These are phyloP conservation scores for Neostethus bicornis DNA, from an alignment of 2,797 vertebrate genomes.

Conservation along the genomic window DNA sequence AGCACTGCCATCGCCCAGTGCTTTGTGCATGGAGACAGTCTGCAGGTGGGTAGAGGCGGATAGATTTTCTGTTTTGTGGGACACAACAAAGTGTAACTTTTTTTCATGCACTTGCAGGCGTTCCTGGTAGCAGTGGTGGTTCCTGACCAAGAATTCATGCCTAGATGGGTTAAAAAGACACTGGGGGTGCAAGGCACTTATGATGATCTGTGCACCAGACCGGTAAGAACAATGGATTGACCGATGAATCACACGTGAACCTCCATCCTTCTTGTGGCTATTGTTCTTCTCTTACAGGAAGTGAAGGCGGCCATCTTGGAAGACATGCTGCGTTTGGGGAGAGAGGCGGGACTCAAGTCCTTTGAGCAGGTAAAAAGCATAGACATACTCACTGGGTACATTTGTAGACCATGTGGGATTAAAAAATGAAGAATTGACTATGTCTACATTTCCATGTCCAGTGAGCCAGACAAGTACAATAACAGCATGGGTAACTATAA, in stretches of 20 bases:
- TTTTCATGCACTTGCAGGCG: constrained; percentile 70
- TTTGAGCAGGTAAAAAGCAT: constrained; percentile 89
- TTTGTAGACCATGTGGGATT: too few species aligned
- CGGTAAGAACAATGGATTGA: constrained; percentile 70
- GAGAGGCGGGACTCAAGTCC: constrained; percentile 89
- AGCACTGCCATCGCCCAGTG: constrained; percentile 88
- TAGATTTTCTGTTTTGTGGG: background rate
- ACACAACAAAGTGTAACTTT: background rate
- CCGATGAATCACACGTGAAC: background rate
- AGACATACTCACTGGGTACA: too few species aligned
- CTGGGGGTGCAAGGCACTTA: constrained; percentile 83
- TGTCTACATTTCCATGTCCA: too few species aligned
- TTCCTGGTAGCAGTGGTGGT: constrained; percentile 90
- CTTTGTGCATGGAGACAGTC: constrained; percentile 93
- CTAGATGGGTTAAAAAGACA: constrained; percentile 85
- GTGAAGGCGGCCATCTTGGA: constrained; percentile 86
- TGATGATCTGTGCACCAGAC: constrained; percentile 85
- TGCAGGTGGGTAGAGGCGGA: constrained; percentile 82
- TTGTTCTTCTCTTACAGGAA: constrained; percentile 66
- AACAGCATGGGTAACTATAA: too few species aligned
- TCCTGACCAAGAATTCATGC: constrained; percentile 86
- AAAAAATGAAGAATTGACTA: too few species aligned
- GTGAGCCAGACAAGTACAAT: too few species aligned
- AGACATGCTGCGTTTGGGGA: constrained; percentile 87
- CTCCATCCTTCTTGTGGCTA: background rate